Conservation (phyloP, 2,888 invertebrate genomes). For the Cryptocephalus primarius region DNA sequence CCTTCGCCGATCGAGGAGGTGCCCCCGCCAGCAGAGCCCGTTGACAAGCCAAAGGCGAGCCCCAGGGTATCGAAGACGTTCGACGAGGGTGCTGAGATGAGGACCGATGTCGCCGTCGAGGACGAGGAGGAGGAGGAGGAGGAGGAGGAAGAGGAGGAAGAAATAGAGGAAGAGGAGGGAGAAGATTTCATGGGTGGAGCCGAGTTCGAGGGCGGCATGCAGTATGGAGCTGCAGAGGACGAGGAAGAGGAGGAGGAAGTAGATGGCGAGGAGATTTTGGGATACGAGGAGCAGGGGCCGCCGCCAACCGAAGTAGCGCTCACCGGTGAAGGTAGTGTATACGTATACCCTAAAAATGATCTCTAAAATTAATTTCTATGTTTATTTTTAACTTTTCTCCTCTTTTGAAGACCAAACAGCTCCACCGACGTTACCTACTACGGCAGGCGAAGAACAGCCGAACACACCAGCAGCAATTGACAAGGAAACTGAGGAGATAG, state of each 20-base stretch:
- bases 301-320: slow-evolving; percentile 1
- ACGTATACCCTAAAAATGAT: too few species aligned
- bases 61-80: background rate
- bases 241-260: background rate
- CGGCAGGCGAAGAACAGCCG: too few species aligned
- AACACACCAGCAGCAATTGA: too few species aligned
- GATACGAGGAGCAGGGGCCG: background rate
- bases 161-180: background rate
- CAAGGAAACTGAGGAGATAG: too few species aligned
- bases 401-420: too few species aligned
- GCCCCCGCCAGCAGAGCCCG: background rate
- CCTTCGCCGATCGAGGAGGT: slow-evolving; percentile 16
- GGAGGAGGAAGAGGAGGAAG: background rate
- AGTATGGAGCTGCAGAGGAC: too few species aligned
- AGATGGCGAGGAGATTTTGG: background rate
- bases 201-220: too few species aligned
- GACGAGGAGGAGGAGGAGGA: slow-evolving; percentile 2
- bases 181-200: too few species aligned
- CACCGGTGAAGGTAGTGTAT: background rate
- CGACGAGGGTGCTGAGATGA: background rate
- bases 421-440: too few species aligned
- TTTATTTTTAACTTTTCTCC: too few species aligned
- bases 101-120: background rate
- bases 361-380: too few species aligned
- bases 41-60: background rate